Conservation (phyloP, 2,797 vertebrate species). For the Gadopsis bispinosus region DNA sequence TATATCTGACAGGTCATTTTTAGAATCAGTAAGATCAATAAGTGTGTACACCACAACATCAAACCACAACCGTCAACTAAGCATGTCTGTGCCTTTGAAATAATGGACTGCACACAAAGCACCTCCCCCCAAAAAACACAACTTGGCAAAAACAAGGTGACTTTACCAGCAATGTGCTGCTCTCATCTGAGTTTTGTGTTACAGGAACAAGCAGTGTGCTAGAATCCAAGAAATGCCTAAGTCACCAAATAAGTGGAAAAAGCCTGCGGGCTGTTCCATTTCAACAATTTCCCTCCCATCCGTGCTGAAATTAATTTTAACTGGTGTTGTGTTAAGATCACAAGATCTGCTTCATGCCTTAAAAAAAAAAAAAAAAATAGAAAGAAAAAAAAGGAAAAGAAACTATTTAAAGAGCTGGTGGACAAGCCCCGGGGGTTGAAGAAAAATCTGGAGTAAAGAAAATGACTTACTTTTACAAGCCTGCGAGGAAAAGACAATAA, state of each 20-base stretch:
- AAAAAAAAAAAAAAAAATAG: slow-evolving; percentile 13
- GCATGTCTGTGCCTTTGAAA: slow-evolving; percentile 59
- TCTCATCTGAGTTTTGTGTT: slow-evolving; percentile 80
- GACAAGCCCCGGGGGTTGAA: slow-evolving; percentile 64
- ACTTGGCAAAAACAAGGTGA: slow-evolving; percentile 82
- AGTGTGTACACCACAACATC: slow-evolving; percentile 34
- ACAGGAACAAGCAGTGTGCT: slow-evolving; percentile 75
- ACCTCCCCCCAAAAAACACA: slow-evolving; percentile 61
- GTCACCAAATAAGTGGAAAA: slow-evolving; percentile 83
- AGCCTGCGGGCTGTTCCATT: slow-evolving; percentile 78
- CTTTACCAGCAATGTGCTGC: slow-evolving; percentile 80
- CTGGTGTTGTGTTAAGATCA: slow-evolving; percentile 82
- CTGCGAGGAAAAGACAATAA: slow-evolving; percentile 44
- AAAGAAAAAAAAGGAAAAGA: slow-evolving; percentile 43
- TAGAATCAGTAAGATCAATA: slow-evolving; percentile 29
- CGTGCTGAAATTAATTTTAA: slow-evolving; percentile 81
- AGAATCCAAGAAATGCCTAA: slow-evolving; percentile 81
- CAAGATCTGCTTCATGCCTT: slow-evolving; percentile 68
- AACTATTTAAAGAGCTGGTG: slow-evolving; percentile 73
- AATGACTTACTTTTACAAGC: slow-evolving; percentile 68
- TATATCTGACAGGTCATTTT: slow-evolving; percentile 19
- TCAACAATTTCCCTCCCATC: slow-evolving; percentile 75
- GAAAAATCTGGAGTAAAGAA: slow-evolving; percentile 61
- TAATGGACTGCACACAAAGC: slow-evolving; percentile 64
- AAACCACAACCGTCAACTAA: slow-evolving; percentile 60